A percentile compares a stretch with the other conserved stretches of the same genome.
phyloP scores from a whole-genome alignment of 2,113 vertebrate genomes.

The Archilochus colubris region DNA sequence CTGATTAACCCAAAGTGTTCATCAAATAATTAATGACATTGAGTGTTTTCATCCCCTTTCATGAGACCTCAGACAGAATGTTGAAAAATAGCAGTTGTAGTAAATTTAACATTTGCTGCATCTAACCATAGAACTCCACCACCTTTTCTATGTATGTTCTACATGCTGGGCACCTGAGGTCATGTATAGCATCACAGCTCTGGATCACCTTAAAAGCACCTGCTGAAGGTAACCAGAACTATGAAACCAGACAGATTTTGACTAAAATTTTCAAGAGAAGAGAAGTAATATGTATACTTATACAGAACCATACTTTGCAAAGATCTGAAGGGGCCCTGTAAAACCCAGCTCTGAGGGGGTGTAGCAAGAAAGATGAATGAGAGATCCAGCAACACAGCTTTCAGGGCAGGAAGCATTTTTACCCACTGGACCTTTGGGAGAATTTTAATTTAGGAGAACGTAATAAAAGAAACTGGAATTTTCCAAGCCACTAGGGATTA shows the following conservation, averaged over 20 bases:
- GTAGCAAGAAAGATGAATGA: not conserved
- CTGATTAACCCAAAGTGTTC: not conserved
- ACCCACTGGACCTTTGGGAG: not conserved
- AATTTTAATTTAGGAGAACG: not conserved
- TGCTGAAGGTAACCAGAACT: not conserved
- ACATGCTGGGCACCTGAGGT: not conserved
- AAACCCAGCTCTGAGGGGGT: not conserved
- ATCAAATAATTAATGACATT: not conserved
- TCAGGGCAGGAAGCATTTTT: not conserved
- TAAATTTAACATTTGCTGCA: not conserved
- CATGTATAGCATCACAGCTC: rapidly evolving
- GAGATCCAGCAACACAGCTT: not conserved
- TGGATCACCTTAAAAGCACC: not conserved
- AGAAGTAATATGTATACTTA: not conserved
- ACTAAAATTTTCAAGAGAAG: not conserved
- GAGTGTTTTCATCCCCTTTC: not conserved
- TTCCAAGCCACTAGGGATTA: not conserved
- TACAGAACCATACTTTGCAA: not conserved
- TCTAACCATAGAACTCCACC: rapidly evolving
- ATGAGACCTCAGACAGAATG: not conserved
- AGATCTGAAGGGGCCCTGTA: not conserved
- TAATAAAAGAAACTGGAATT: not conserved
- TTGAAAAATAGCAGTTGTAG: not conserved
- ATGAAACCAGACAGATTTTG: not conserved
- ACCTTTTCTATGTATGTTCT: not conserved